These are phyloP conservation scores for Brachyptera putata DNA, from an alignment of 2,888 invertebrate genomes.

Conservation along the genomic window DNA sequence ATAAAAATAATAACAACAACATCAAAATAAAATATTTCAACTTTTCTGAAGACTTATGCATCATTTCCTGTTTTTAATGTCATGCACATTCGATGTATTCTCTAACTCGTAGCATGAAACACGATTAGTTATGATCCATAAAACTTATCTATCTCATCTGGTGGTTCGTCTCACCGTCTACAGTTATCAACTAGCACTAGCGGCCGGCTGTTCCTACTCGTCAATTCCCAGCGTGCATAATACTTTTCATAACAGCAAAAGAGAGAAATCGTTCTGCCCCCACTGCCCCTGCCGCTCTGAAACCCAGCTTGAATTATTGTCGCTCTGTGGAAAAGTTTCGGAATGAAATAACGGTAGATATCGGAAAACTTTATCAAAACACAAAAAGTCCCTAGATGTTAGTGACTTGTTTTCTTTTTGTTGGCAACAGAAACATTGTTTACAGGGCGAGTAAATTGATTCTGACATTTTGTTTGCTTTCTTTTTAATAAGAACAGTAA, in stretches of 20 bases:
- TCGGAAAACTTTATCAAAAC: conserved; percentile 17
- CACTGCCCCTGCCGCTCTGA: too few relatives aligned
- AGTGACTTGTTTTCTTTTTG: too few relatives aligned
- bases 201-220: too few relatives aligned
- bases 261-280: too few relatives aligned
- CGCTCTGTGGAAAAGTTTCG: not conserved
- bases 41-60: conserved; percentile 17
- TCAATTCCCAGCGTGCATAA: too few relatives aligned
- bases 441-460: conserved; percentile 11
- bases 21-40: conserved; percentile 11
- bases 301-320: conserved; percentile 18
- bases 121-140: conserved; percentile 21
- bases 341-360: conserved; percentile 12
- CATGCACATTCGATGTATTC: conserved; percentile 21
- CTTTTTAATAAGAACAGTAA: not conserved
- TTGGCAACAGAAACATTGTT: conserved; percentile 6
- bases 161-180: too few relatives aligned
- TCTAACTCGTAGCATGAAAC: conserved; percentile 15
- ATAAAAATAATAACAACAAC: too few relatives aligned
- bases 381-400: too few relatives aligned
- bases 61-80: conserved; percentile 20
- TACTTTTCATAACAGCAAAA: too few relatives aligned
- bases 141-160: conserved; percentile 12
- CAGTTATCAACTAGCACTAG: too few relatives aligned
- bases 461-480: conserved; percentile 7